Evolutionary conservation across 2,797 vertebrate genomes (phyloP).

Genomic region (Limnodromus scolopaceus): DNA sequence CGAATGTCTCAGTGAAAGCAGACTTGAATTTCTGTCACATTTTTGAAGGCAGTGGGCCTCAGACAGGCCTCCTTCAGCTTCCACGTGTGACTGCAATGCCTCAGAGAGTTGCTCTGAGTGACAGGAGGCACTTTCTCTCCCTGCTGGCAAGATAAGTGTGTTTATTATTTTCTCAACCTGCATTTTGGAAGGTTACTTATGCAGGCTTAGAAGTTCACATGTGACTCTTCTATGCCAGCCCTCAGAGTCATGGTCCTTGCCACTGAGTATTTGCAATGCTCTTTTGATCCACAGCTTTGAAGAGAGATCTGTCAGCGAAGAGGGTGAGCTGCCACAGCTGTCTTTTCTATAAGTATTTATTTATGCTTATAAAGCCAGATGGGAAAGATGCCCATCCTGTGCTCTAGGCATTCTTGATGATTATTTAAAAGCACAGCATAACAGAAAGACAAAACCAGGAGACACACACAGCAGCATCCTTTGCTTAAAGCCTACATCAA

Average conservation of each 20-base stretch:
- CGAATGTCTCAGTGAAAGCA: conserved; percentile 4
- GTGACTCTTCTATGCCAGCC: neutral
- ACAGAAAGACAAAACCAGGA: conserved; percentile 20
- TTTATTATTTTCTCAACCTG: conserved; percentile 35
- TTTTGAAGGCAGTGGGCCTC: neutral
- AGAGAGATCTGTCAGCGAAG: conserved; percentile 35
- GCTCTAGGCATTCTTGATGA: neutral
- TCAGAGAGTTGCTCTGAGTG: neutral
- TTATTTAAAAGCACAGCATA: conserved; percentile 7
- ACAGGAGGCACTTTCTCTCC: neutral
- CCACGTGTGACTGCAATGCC: neutral
- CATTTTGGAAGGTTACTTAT: conserved; percentile 20
- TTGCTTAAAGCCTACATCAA: neutral
- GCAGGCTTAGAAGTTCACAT: conserved; percentile 1
- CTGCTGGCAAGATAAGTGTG: conserved; percentile 5
- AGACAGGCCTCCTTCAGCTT: neutral
- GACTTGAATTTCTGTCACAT: conserved; percentile 25
- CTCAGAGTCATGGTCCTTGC: conserved; percentile 6
- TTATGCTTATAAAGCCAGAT: conserved; percentile 20
- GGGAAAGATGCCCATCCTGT: neutral
- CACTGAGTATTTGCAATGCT: conserved; percentile 6
- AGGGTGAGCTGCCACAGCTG: neutral
- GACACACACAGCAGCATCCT: neutral
- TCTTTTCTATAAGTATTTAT: conserved; percentile 7
- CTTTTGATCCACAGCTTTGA: conserved; percentile 52